Base-by-base conservation (phyloP, 2,113 vertebrate genomes). In the Tenebrosternarchus preto region DNA sequence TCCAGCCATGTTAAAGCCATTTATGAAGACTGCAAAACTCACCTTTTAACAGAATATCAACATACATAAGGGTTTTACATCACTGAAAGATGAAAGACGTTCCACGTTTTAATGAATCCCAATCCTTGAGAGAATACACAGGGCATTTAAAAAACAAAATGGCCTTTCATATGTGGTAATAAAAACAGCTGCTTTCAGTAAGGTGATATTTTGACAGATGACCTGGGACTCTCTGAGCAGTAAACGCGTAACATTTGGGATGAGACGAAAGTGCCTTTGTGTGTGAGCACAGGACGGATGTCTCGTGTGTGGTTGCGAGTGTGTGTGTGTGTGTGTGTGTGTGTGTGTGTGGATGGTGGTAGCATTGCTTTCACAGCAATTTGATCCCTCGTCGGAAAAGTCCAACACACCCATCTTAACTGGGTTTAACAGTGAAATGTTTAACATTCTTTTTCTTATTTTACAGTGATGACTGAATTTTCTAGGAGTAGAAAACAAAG, bases 191-290 rank as follows among this genome's bases (percentile, higher is more conserved):
- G 36, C 20, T 55, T 60, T 73, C 27, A 60, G 61, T 5, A 60
- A 20, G 68, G 31, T n/a, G 6, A 31, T 33, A 27, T 36, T 78
- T 68, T 61, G 61, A 78, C 16, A n/a, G 53, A 82, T 77, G 75
- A 77, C 19, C 63, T 77, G 33, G 2, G 29, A 17, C 31, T 55
- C 39, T 8, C 9, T 16, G 55, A 69, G 39, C 24, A 73, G 57
- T 27, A 61, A 50, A 36, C 17, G 1, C 31, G 33, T 69, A 22
- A 39, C n/a, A 22, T 6, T n/a, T 61, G 16, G 16, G 24, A n/a
- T 3, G 53, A 17, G 59, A 53, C n/a, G 74, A 75, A 15, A 53
- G 19, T n/a, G 33, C 43, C 88, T 88, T 87, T 84, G 86, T 88
- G 25, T 36, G 73, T 80, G 5, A 16, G 25, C 19, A 33, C 15